phyloP scores from a whole-genome alignment of 2,113 vertebrate species.

The Brevimyrus niger region DNA sequence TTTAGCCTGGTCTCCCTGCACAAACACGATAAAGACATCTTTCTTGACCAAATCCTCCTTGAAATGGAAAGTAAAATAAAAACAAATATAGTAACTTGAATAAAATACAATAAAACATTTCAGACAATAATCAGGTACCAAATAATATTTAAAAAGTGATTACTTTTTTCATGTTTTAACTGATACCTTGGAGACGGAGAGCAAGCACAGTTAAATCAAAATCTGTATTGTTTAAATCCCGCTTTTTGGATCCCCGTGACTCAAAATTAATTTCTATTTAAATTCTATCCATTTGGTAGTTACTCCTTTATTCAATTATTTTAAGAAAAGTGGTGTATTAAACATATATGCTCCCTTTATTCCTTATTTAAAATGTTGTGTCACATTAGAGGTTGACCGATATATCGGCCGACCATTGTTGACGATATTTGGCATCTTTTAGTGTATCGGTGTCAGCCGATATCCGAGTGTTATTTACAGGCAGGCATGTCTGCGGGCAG shows the following conservation, averaged over 20 bases:
- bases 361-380: too few species aligned
- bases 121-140: background rate
- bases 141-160: background rate
- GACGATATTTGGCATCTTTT: too few species aligned
- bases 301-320: background rate
- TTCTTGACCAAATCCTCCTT: constrained; percentile 37
- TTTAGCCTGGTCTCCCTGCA: constrained; percentile 44
- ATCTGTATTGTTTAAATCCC: background rate
- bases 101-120: background rate
- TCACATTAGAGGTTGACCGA: too few species aligned
- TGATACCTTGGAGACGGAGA: background rate
- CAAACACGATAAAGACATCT: constrained; percentile 44
- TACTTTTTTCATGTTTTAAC: background rate
- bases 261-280: background rate
- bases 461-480: too few species aligned
- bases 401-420: too few species aligned
- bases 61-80: constrained; percentile 11
- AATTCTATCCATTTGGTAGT: background rate
- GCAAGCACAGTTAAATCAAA: background rate
- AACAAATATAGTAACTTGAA: background rate
- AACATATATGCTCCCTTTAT: too few species aligned
- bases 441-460: too few species aligned
- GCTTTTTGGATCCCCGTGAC: background rate
- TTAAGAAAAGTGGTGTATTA: too few species aligned
- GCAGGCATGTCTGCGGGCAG: too few species aligned